phyloP scores from a whole-genome alignment of 2,113 vertebrate species.

The Laterallus jamaicensis region DNA sequence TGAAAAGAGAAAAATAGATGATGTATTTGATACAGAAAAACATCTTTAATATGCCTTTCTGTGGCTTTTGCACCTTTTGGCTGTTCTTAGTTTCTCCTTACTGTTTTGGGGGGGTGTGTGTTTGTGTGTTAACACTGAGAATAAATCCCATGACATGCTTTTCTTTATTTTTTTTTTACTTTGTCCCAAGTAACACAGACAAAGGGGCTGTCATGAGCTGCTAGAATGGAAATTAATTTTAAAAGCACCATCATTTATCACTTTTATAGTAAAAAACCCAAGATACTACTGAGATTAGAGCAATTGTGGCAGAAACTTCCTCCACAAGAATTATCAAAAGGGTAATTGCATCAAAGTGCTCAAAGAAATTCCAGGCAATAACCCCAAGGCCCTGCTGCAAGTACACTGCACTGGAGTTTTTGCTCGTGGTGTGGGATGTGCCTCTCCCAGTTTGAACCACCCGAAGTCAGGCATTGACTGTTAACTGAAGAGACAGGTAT shows the following conservation, averaged over 20 bases:
- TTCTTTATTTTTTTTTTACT: conserved; percentile 31
- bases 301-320: conserved; percentile 18
- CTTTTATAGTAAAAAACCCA: not conserved
- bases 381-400: not conserved
- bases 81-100: not conserved
- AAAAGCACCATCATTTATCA: conserved; percentile 59
- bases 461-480: not conserved
- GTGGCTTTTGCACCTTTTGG: not conserved
- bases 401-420: not conserved
- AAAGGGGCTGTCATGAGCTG: conserved; percentile 46
- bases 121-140: not conserved
- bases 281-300: not conserved
- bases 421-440: not conserved
- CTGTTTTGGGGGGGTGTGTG: not conserved
- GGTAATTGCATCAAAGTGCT: not conserved
- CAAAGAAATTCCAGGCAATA: not conserved
- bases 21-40: not conserved
- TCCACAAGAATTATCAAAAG: not conserved
- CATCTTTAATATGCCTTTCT: not conserved
- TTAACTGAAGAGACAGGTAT: not conserved
- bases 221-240: conserved; percentile 59
- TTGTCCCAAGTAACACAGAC: conserved; percentile 22
- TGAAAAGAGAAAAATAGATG: not conserved
- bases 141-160: not conserved
- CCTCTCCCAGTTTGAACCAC: not conserved